phyloP scores from a whole-genome alignment of 1,140 invertebrate genomes.

The Drosophila kanapiae region DNA sequence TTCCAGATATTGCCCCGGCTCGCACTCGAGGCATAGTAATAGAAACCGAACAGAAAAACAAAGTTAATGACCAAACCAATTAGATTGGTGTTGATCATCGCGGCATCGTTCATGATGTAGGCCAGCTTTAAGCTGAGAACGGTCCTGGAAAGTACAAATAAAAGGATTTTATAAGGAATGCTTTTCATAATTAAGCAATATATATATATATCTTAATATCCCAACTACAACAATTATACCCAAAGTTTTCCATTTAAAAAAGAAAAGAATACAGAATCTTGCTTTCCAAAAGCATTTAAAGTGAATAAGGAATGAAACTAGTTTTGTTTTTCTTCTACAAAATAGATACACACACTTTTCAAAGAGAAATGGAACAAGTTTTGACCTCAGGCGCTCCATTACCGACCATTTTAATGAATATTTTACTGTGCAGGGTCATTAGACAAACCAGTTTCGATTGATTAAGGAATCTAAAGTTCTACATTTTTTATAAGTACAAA shows the following conservation, averaged over 20 bases:
- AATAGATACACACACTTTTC: background rate
- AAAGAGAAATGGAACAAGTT: slow-evolving; percentile 26
- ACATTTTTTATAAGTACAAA: background rate
- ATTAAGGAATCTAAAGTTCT: slow-evolving; percentile 12
- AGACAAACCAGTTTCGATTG: slow-evolving; percentile 1
- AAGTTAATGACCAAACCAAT: slow-evolving; percentile 89
- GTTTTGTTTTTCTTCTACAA: background rate
- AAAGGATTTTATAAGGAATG: background rate
- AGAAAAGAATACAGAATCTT: background rate
- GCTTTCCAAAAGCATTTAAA: background rate
- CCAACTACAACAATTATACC: too few relatives aligned
- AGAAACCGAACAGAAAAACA: slow-evolving; percentile 89
- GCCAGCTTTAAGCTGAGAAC: slow-evolving; percentile 90
- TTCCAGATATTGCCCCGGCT: slow-evolving; percentile 87
- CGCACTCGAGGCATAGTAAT: slow-evolving; percentile 87
- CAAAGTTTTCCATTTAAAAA: too few relatives aligned
- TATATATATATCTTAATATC: too few relatives aligned
- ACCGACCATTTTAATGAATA: background rate
- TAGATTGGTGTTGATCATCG: slow-evolving; percentile 91
- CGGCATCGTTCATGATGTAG: slow-evolving; percentile 88
- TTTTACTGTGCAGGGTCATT: slow-evolving; percentile 10
- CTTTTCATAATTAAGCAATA: background rate
- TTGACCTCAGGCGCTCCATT: background rate
- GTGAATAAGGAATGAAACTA: background rate
- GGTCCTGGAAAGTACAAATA: slow-evolving; percentile 86